Conservation (phyloP, 2,113 vertebrate genomes). For the Elephantulus edwardii region DNA sequence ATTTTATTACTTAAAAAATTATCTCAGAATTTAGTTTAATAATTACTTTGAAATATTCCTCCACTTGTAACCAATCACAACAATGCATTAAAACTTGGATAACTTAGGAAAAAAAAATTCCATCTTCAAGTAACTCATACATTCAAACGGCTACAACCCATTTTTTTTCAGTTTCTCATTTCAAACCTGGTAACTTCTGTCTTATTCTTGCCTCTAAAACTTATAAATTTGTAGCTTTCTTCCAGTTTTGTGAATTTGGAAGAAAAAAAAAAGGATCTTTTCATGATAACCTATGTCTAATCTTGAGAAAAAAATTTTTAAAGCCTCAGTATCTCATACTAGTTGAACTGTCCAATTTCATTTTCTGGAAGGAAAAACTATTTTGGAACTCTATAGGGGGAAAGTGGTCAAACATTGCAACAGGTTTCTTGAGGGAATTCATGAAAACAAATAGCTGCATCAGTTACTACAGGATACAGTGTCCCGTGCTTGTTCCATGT, state of each 20-base stretch:
- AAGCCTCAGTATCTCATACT: slow-evolving; percentile 7
- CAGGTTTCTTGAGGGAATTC: slow-evolving; percentile 41
- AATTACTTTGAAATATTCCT: not conserved
- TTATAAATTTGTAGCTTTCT: slow-evolving; percentile 29
- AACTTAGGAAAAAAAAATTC: not conserved
- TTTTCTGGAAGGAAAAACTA: slow-evolving; percentile 12
- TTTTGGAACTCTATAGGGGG: not conserved
- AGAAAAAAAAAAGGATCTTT: slow-evolving; percentile 7
- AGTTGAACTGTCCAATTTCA: not conserved
- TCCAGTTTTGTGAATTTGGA: slow-evolving; percentile 11
- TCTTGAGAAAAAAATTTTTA: slow-evolving; percentile 22
- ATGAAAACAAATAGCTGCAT: slow-evolving; percentile 18
- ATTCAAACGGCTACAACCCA: not conserved
- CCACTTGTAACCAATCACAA: not conserved
- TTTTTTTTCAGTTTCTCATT: slow-evolving; percentile 25
- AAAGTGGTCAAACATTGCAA: not conserved
- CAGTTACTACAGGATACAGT: not conserved
- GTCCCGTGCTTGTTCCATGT: not conserved
- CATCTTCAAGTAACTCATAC: not conserved
- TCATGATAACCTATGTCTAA: not conserved
- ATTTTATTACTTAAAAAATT: slow-evolving; percentile 27
- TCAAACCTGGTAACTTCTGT: slow-evolving; percentile 40
- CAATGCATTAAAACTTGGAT: not conserved
- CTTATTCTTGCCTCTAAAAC: slow-evolving; percentile 19
- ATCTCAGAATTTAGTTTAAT: not conserved